These are phyloP conservation scores for Oriolus oriolus DNA, from an alignment of 2,113 vertebrate species.

Conservation along the genomic window DNA sequence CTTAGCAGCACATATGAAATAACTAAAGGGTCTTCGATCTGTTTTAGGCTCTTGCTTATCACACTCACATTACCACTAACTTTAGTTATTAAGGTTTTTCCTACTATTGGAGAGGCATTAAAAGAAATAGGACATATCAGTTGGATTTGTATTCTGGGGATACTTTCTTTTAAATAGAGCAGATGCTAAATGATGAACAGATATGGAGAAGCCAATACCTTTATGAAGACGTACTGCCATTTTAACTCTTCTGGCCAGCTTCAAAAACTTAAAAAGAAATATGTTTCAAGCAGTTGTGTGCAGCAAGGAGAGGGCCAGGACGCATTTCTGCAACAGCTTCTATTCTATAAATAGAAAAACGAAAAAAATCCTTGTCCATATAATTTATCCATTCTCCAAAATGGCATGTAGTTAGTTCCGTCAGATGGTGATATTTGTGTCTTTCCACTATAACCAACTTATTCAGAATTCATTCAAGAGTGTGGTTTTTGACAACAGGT, in stretches of 20 bases:
- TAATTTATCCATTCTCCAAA: background rate
- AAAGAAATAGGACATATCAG: background rate
- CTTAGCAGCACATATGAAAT: background rate
- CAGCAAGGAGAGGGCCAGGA: background rate
- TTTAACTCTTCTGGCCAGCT: background rate
- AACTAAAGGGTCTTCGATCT: background rate
- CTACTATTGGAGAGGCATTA: background rate
- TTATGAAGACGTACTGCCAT: background rate
- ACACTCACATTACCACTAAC: background rate
- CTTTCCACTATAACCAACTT: background rate
- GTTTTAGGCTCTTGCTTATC: background rate
- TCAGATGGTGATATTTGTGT: background rate
- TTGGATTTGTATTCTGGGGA: background rate
- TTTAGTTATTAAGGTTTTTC: background rate
- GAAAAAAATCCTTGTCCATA: background rate
- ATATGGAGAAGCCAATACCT: background rate
- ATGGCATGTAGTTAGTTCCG: background rate
- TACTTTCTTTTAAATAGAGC: background rate
- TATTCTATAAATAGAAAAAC: background rate
- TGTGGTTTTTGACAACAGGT: background rate
- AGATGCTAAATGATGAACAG: background rate
- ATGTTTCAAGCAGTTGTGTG: background rate
- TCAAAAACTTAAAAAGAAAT: background rate
- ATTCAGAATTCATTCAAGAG: background rate
- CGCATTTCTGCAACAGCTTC: background rate